Evolutionary conservation across 2,888 invertebrate species (phyloP), one percentile per base, ranked within the genome.

Genomic region (Drosophila sordidapex): DNA sequence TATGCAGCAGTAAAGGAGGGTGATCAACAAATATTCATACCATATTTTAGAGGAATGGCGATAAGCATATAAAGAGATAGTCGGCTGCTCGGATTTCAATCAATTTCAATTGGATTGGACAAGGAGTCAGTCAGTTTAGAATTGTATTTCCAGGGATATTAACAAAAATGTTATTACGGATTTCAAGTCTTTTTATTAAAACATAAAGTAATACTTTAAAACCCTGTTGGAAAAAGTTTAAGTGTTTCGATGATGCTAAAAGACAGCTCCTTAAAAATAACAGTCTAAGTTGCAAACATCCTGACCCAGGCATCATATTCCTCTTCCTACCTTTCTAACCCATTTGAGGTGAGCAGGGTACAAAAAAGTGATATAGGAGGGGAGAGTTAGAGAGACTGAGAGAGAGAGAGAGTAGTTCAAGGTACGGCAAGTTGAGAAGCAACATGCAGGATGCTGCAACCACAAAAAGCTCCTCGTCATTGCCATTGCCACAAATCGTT

Each of bases 401-500:
- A 18, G 27, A 13, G 11, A 25, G 21, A 18, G 25, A 5, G 65
- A 18, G 21, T 11, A 38, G 25, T n/a, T 8, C 33, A 48, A 48
- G 25, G 8, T 46, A 15, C 15, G n/a, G 64, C 68, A 31, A 72
- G 46, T 48, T 49, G 53, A 29, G 38, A 18, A 36, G 29, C 46
- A 53, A 48, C 43, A 43, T 40, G 46, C n/a, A 31, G 49, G 18
- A 21, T 53, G 46, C 38, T 36, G 49, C 52, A 58, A 54, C 33
- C 31, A 29, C 46, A 52, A 48, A 70, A 65, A 48, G 48, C 48
- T 40, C 10, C 63, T 58, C 69, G 68, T 77, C 70, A 62, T 64
- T 62, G 70, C 33, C 57, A 63, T 68, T 68, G 68, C 66, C 63
- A 70, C 59, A 74, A 76, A 68, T 77, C 62, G 70, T 58, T 74